These are phyloP conservation scores for Takifugu flavidus DNA, from an alignment of 2,113 vertebrate genomes.

Conservation along the genomic window DNA sequence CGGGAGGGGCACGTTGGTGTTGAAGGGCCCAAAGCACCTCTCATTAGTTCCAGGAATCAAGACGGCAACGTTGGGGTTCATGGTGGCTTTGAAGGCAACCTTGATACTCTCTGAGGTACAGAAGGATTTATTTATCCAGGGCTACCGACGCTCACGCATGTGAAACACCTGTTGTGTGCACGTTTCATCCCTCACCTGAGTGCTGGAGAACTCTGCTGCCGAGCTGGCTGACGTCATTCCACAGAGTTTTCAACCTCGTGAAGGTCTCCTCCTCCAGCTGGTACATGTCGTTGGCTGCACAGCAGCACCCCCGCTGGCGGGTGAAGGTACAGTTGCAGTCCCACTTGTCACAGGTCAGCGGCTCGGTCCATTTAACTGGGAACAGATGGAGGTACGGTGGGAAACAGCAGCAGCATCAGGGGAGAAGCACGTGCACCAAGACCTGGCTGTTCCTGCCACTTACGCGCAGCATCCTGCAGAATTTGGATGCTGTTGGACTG, in stretches of 20 bases:
- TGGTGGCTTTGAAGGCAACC: constrained; percentile 62
- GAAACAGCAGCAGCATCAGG: too few relatives aligned
- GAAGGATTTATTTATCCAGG: not conserved
- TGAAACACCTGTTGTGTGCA: not conserved
- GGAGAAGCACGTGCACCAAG: too few relatives aligned
- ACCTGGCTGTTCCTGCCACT: not conserved
- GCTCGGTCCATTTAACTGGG: constrained; percentile 27
- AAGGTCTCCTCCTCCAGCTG: constrained; percentile 48
- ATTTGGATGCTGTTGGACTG: not conserved
- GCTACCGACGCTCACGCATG: not conserved
- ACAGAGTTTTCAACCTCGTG: constrained; percentile 23
- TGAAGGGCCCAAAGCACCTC: constrained; percentile 72
- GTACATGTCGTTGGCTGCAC: constrained; percentile 48
- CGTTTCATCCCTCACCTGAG: constrained; percentile 45
- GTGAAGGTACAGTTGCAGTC: constrained; percentile 69
- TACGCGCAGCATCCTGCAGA: constrained; percentile 59
- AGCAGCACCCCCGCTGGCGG: constrained; percentile 68
- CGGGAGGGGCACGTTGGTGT: constrained; percentile 60
- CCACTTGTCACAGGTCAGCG: constrained; percentile 54
- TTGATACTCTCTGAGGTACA: constrained; percentile 35
- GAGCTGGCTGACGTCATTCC: constrained; percentile 28
- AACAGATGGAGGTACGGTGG: not conserved
- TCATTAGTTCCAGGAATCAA: not conserved
- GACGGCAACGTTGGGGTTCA: constrained; percentile 6
- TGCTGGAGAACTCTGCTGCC: constrained; percentile 11